Conservation (phyloP, 1,140 invertebrate species). For the Brachionus calyciflorus region DNA sequence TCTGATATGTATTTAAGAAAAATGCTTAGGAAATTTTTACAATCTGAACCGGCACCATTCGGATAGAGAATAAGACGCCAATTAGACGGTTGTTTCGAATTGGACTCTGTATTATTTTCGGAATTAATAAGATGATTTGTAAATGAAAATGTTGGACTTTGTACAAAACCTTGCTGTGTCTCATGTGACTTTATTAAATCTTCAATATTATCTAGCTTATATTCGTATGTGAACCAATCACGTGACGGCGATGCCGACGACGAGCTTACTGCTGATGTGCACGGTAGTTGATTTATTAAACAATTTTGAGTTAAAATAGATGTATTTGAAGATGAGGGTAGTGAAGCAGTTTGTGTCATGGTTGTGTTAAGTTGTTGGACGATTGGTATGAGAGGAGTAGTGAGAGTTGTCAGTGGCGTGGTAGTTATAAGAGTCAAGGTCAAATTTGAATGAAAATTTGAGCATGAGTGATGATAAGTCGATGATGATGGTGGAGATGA, state of each 20-base stretch:
- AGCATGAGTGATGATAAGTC: not conserved
- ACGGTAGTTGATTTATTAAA: slow-evolving; percentile 8
- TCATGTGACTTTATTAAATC: slow-evolving; percentile 1
- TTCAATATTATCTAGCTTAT: slow-evolving; percentile 19
- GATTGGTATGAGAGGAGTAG: slow-evolving; percentile 11
- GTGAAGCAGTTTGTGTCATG: not conserved
- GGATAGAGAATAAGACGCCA: slow-evolving; percentile 42
- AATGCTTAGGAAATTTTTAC: slow-evolving; percentile 46
- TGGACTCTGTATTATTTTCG: not conserved
- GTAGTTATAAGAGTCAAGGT: not conserved
- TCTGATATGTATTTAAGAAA: slow-evolving; percentile 44
- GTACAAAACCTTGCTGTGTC: slow-evolving; percentile 32
- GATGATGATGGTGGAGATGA: slow-evolving; percentile 7
- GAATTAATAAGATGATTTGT: not conserved
- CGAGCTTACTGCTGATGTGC: slow-evolving; percentile 15
- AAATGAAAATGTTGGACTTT: slow-evolving; percentile 33
- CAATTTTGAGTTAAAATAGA: not conserved
- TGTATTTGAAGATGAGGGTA: not conserved
- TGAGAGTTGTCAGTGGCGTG: not conserved
- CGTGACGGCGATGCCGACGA: not conserved
- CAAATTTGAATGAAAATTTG: slow-evolving; percentile 10
- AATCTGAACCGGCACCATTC: slow-evolving; percentile 40
- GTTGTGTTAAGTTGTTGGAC: not conserved
- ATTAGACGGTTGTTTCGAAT: not conserved
- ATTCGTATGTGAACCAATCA: slow-evolving; percentile 44